phyloP scores from a whole-genome alignment of 2,797 vertebrate genomes.

The Acrocephalus scirpaceus region DNA sequence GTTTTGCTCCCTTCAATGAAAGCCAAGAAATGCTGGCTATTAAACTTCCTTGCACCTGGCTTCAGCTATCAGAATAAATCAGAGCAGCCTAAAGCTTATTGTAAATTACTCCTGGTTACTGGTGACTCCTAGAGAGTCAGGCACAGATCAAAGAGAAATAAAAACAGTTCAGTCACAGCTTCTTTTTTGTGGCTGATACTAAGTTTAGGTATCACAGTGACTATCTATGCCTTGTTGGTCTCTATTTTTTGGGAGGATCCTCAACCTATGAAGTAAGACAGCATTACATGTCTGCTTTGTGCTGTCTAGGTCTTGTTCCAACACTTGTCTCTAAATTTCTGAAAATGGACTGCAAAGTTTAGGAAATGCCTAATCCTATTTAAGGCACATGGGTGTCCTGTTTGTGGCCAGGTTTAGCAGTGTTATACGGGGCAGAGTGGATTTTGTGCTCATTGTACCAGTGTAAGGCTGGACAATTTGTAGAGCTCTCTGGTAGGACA shows the following conservation, averaged over 20 bases:
- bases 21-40: constrained; percentile 4
- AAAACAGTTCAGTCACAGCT: neutral
- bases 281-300: neutral
- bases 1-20: neutral
- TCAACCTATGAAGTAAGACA: neutral
- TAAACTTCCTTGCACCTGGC: constrained; percentile 26
- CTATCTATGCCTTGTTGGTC: neutral
- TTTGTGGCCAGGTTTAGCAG: neutral
- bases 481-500: neutral
- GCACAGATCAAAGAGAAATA: constrained; percentile 5
- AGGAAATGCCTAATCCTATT: neutral
- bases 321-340: neutral
- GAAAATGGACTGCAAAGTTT: neutral
- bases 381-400: neutral
- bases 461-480: neutral
- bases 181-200: neutral
- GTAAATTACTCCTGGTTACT: constrained; percentile 22
- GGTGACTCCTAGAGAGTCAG: neutral
- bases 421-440: neutral
- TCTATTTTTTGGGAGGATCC: neutral
- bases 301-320: neutral
- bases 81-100: constrained; percentile 14
- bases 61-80: constrained; percentile 26
- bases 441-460: neutral
- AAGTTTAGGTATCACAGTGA: neutral